Percentiles rank a stretch among this genome's conserved stretches.
Conservation (phyloP, 2,888 invertebrate genomes). For the Chorisops tibialis region DNA sequence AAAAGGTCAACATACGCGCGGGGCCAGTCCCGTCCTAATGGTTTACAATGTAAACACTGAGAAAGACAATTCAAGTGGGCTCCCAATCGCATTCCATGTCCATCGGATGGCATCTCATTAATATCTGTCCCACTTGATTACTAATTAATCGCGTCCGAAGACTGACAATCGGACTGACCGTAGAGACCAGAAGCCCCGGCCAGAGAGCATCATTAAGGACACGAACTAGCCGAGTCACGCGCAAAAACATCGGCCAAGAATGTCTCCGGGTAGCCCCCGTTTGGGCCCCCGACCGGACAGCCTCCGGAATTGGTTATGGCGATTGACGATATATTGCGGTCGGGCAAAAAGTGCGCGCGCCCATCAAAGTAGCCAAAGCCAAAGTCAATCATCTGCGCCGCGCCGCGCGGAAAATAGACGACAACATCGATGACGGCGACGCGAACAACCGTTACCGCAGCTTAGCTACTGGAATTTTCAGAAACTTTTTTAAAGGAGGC, state of each 20-base stretch:
- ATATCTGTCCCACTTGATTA: constrained; percentile 24
- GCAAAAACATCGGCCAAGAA: constrained; percentile 19
- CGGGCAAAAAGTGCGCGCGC: constrained; percentile 3
- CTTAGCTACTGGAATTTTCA: constrained; percentile 25
- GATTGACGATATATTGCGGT: not conserved
- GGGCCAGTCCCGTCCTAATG: not conserved
- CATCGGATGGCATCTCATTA: constrained; percentile 12
- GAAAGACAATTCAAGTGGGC: constrained; percentile 1
- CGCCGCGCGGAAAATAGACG: not conserved
- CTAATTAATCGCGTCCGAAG: constrained; percentile 20
- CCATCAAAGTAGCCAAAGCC: constrained; percentile 2
- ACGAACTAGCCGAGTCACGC: constrained; percentile 23
- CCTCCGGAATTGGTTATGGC: no score
- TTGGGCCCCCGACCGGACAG: not conserved
- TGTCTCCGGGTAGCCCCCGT: constrained; percentile 7
- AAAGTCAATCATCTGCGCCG: not conserved
- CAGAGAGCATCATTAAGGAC: constrained; percentile 21
- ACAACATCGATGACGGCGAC: constrained; percentile 5
- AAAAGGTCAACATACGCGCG: constrained; percentile 14
- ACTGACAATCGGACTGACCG: not conserved
- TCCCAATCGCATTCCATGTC: constrained; percentile 13
- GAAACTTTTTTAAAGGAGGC: constrained; percentile 4
- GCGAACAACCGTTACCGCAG: constrained; percentile 8
- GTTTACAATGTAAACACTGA: constrained; percentile 9
- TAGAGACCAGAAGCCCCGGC: constrained; percentile 22